Evolutionary conservation across 1,140 invertebrate species (phyloP).

Genomic region (Heliconius melpomene): DNA sequence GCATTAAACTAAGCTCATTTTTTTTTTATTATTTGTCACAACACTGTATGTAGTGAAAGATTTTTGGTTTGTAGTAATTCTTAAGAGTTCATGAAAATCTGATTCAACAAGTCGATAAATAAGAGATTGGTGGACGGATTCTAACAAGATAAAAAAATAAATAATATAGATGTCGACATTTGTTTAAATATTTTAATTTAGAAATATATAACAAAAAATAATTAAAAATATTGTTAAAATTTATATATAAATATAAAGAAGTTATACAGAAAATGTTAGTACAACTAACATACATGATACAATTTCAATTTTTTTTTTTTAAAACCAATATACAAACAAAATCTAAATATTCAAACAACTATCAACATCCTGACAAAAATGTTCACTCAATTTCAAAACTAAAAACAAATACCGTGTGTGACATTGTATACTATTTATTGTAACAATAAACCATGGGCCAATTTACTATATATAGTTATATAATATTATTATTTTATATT

Average conservation of each 20-base stretch:
- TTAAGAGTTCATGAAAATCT: neutral
- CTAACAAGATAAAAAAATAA: neutral
- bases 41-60: neutral
- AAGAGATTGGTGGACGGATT: neutral
- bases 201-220: neutral
- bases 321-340: no score
- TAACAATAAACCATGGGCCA: no score
- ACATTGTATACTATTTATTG: no score
- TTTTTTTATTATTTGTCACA: neutral
- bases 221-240: no score
- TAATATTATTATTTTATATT: no score
- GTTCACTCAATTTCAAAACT: no score
- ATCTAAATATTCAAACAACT: neutral
- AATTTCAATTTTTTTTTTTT: no score
- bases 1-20: constrained; percentile 29
- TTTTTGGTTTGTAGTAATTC: neutral
- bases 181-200: neutral
- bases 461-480: no score
- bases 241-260: no score
- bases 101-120: neutral
- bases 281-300: no score
- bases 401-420: no score
- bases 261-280: no score
- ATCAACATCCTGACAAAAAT: neutral
- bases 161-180: neutral